Conservation (phyloP, 2,797 vertebrate species). For the Tadarida brasiliensis region DNA sequence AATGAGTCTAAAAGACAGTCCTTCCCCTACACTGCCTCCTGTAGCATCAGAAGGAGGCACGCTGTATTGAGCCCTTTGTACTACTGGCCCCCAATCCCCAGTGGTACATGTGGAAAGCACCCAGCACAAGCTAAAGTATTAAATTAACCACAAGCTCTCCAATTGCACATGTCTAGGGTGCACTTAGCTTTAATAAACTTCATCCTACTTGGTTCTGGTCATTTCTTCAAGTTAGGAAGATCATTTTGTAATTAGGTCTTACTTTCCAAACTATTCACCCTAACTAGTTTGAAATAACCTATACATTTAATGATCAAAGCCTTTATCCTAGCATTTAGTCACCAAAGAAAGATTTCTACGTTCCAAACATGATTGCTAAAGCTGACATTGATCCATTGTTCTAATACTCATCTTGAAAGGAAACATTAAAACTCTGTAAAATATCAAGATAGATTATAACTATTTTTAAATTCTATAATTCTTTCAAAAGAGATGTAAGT, state of each 20-base stretch:
- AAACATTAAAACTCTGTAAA: neutral
- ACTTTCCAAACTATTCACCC: neutral
- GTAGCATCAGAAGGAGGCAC: neutral
- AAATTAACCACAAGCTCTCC: neutral
- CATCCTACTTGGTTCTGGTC: neutral
- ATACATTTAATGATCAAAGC: neutral
- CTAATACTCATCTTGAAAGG: conserved; percentile 7
- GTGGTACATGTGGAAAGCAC: neutral
- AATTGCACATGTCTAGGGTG: neutral
- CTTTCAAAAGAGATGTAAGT: neutral
- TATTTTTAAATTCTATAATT: conserved; percentile 9
- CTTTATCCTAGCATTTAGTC: conserved; percentile 17
- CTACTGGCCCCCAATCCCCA: neutral
- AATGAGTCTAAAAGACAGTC: neutral
- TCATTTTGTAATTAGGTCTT: neutral
- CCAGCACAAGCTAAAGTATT: neutral
- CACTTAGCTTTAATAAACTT: neutral
- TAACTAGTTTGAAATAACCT: neutral
- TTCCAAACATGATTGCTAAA: neutral
- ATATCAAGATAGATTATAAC: neutral
- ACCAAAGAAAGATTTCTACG: neutral
- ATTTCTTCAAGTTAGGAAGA: conserved; percentile 4
- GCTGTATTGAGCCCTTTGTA: neutral
- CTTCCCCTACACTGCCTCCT: neutral
- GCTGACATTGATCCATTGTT: neutral